Evolutionary conservation across 1,140 invertebrate genomes (phyloP), one percentile per base, ranked within the genome.

Genomic region (Augochlora pura): DNA sequence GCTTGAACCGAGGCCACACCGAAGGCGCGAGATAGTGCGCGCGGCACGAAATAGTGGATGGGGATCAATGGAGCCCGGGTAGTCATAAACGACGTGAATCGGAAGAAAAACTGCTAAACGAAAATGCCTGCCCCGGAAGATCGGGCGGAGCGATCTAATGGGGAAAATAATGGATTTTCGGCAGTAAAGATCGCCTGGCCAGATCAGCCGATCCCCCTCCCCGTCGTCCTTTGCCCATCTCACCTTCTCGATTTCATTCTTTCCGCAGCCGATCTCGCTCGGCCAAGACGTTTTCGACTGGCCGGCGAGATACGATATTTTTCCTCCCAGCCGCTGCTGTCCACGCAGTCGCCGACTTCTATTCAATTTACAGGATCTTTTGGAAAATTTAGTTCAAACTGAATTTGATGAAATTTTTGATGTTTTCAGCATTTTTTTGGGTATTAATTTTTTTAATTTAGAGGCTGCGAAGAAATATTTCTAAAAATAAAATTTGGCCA

Each of bases 91-190:
- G 91, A 88, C 82, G 88, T 84, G 88, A 91, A 91, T 91, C 88
- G 87, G 87, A 91, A 91, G 92, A 93, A 93, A 92, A 93, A 93
- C 91, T 93, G 92, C 91, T 92, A 93, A 93, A 92, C 91, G 91
- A 92, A 92, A 93, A 92, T 90, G 88, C 87, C 86, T 79, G 84
- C 83, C 81, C 82, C 64, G 87, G 85, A 88, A 89, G 86, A 91
- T 92, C 91, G 87, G 86, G 64, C 78, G 83, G 86, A 75, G 86
- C 87, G 90, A 93, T 92, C 91, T 92, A 92, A 92, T 92, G 88
- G 91, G 85, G 86, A 91, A 92, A 92, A 92, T 93, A 92, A 93
- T 93, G 91, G 92, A 92, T 92, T 92, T 92, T 91, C 81, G 88
- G 90, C 88, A 92, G 90, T 92, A 91, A 93, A 92, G 92, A 92